Evolutionary conservation across 2,797 vertebrate species (phyloP).

Genomic region (Argyrosomus regius): DNA sequence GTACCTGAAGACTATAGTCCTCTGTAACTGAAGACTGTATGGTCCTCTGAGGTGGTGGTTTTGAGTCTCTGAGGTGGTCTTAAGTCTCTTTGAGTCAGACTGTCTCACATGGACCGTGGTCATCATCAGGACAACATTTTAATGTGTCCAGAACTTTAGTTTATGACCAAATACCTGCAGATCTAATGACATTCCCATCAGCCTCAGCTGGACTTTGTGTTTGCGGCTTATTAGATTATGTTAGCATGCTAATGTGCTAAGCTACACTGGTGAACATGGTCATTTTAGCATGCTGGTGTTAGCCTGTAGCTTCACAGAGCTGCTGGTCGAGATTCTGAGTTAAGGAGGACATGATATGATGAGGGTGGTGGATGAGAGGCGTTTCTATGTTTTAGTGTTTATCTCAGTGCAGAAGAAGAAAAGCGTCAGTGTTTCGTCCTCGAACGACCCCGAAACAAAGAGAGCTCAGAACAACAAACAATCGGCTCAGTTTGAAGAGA

Average conservation of each 20-base stretch:
- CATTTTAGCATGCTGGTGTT: neutral
- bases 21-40: too few species aligned
- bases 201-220: neutral
- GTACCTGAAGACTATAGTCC: too few species aligned
- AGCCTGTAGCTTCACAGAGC: neutral
- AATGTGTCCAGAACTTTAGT: neutral
- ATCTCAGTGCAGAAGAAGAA: conserved; percentile 56
- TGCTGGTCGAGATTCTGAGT: too few species aligned
- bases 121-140: neutral
- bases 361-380: conserved; percentile 5
- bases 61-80: neutral
- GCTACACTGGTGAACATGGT: neutral
- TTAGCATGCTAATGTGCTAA: too few species aligned
- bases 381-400: conserved; percentile 17
- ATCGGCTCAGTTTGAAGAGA: conserved; percentile 22
- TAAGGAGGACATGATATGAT: neutral
- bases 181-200: neutral
- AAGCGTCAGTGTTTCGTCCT: conserved; percentile 40
- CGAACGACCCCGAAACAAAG: conserved; percentile 15
- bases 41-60: too few species aligned
- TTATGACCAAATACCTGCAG: neutral
- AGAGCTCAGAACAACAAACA: conserved; percentile 37
- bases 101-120: too few species aligned
- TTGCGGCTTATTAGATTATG: too few species aligned
- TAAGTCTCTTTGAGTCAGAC: neutral